Conservation (phyloP, 2,113 vertebrate genomes). For the Pygoscelis adeliae region DNA sequence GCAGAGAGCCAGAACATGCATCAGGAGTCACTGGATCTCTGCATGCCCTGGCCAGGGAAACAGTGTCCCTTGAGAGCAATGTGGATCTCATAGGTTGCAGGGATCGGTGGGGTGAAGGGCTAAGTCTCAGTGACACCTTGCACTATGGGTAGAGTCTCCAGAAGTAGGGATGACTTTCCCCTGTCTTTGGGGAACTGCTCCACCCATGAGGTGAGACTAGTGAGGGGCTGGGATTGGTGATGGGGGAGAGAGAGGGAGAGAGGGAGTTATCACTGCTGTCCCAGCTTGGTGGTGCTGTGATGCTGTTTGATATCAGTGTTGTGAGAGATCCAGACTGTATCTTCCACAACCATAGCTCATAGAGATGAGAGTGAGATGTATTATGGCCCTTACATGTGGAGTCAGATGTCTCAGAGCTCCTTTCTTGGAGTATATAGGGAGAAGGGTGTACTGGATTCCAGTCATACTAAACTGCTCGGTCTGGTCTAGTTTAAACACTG, state of each 20-base stretch:
- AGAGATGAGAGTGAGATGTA: neutral
- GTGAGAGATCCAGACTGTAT: neutral
- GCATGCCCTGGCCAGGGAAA: neutral
- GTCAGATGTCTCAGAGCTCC: neutral
- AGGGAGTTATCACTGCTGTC: neutral
- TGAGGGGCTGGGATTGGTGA: neutral
- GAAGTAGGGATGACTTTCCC: neutral
- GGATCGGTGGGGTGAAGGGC: neutral
- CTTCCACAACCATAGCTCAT: neutral
- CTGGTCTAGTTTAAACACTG: neutral
- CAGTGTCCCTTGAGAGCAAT: neutral
- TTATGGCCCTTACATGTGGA: neutral
- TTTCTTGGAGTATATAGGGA: neutral
- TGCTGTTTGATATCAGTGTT: neutral
- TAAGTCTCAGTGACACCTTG: neutral
- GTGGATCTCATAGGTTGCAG: neutral
- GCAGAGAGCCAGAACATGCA: neutral
- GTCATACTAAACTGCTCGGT: neutral
- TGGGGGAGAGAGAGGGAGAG: no score
- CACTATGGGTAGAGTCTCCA: neutral
- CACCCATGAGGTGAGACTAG: neutral
- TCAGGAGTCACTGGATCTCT: neutral
- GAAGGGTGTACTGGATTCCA: neutral
- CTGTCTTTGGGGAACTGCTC: neutral
- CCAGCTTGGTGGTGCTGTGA: neutral